Percentiles rank a stretch among this genome's conserved stretches.
phyloP scores from a whole-genome alignment of 2,888 invertebrate species.

The Cenopis cana region DNA sequence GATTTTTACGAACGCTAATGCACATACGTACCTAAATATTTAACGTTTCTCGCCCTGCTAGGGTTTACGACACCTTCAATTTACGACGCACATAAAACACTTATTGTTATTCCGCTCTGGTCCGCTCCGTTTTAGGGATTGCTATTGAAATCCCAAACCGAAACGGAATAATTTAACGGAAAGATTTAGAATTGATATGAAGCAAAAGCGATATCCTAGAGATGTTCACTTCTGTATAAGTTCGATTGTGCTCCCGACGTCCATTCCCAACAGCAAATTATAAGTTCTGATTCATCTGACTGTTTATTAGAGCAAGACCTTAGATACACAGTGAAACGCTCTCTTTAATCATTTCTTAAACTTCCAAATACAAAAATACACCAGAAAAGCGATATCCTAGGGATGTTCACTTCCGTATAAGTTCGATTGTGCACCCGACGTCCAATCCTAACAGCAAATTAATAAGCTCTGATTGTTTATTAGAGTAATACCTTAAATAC shows the following conservation, averaged over 20 bases:
- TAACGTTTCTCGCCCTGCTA: constrained; percentile 10
- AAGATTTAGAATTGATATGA: no score
- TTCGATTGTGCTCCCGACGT: not conserved
- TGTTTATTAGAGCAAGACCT: not conserved
- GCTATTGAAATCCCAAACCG: constrained; percentile 17
- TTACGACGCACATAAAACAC: constrained; percentile 27
- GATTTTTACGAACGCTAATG: constrained; percentile 31
- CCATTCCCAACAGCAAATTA: not conserved
- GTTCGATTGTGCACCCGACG: no score
- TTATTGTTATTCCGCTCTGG: constrained; percentile 31
- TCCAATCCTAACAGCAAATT: no score
- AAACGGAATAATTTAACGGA: no score
- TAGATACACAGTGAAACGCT: not conserved
- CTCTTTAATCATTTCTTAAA: not conserved
- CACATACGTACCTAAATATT: constrained; percentile 24
- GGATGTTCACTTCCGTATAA: no score
- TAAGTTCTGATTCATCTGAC: no score
- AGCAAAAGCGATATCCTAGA: not conserved
- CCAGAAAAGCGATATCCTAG: no score
- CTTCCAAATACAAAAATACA: not conserved
- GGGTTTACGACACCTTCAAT: constrained; percentile 14
- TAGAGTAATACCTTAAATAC: no score
- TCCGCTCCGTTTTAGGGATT: constrained; percentile 25
- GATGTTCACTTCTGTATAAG: not conserved
- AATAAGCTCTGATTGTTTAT: no score